Percentiles rank a stretch among this genome's conserved stretches.
Evolutionary conservation across 2,888 invertebrate species (phyloP).

Genomic region (Phalangium opilio): DNA sequence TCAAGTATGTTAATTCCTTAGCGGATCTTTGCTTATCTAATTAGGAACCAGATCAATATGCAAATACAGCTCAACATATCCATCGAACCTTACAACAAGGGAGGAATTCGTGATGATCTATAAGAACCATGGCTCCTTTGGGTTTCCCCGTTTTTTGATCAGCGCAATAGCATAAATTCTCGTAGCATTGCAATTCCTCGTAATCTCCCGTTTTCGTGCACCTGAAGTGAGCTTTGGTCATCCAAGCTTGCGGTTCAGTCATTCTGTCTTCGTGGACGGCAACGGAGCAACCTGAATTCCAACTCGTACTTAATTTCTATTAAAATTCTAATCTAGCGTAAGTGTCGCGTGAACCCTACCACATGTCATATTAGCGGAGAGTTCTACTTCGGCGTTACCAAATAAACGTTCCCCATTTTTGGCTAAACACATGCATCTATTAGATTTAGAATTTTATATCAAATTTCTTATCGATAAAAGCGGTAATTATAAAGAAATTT

Average conservation of each 20-base stretch:
- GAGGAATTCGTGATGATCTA: constrained; percentile 3
- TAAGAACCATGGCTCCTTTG: constrained; percentile 2
- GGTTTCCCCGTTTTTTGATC: constrained; percentile 4
- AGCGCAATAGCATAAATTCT: constrained; percentile 8
- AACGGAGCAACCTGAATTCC: too few relatives aligned
- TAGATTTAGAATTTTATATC: background rate
- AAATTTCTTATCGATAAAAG: background rate
- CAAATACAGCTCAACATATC: too few relatives aligned
- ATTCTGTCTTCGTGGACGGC: too few relatives aligned
- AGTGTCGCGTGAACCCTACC: constrained; percentile 6
- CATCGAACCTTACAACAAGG: constrained; percentile 7
- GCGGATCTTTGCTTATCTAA: too few relatives aligned
- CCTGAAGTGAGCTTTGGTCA: constrained; percentile 7
- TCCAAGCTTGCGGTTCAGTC: background rate
- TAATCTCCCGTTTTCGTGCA: constrained; percentile 8
- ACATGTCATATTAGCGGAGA: constrained; percentile 11
- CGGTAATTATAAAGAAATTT: background rate
- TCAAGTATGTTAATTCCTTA: background rate
- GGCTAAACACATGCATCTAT: constrained; percentile 6
- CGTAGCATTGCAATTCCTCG: constrained; percentile 9
- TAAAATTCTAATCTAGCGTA: too few relatives aligned
- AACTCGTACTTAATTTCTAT: too few relatives aligned
- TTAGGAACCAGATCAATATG: too few relatives aligned
- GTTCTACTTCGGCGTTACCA: constrained; percentile 3
- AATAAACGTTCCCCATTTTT: constrained; percentile 4